Conservation (phyloP, 53 echinoderm and acorn worm genomes). For the Echinometra lucunter region DNA sequence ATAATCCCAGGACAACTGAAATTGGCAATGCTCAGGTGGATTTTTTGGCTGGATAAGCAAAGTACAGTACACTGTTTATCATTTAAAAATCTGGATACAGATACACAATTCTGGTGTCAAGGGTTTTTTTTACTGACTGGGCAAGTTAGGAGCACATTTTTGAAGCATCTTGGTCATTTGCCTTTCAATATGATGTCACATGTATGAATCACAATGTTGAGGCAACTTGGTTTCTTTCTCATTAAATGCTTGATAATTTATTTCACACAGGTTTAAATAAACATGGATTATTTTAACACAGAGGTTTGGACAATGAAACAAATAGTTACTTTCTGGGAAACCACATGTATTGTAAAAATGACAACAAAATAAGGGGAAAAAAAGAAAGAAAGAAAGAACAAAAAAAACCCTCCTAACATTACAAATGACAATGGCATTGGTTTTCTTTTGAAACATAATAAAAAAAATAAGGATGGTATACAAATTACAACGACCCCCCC, state of each 20-base stretch:
- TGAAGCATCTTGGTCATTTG: neutral
- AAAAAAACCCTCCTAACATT: too few species aligned
- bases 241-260: conserved; percentile 48
- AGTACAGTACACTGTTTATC: too few species aligned
- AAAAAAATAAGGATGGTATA: neutral
- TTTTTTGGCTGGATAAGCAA: neutral
- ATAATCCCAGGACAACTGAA: neutral
- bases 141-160: neutral
- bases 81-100: too few species aligned
- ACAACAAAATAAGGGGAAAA: neutral
- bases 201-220: neutral
- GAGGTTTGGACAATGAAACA: conserved; percentile 20
- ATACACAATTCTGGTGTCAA: too few species aligned
- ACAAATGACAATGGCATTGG: too few species aligned
- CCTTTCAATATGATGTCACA: neutral
- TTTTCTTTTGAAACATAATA: too few species aligned
- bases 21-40: neutral
- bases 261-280: conserved; percentile 47
- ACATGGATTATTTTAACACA: neutral
- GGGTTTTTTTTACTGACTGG: too few species aligned
- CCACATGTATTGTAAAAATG: neutral
- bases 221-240: neutral
- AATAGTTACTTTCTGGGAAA: neutral
- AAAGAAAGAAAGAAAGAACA: too few species aligned
- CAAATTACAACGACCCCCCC: neutral